Base-by-base conservation (phyloP, 2,113 vertebrate species). In the Gallinago paraguaiae region DNA sequence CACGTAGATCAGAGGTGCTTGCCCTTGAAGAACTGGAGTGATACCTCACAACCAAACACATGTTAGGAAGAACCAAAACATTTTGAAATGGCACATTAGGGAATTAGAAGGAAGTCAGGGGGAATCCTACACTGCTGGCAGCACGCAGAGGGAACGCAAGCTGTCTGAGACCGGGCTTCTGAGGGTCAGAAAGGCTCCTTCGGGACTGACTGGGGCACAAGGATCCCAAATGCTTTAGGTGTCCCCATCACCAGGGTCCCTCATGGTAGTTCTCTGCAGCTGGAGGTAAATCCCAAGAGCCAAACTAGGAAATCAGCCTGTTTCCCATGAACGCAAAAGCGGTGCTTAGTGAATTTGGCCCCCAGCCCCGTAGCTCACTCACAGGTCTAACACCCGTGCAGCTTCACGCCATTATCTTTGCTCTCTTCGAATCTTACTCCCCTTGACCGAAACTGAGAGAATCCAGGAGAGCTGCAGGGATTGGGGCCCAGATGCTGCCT, bases 121-220 rank as follows among this genome's bases (percentile, higher is more conserved):
- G 27, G 31, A 76, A 82, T 79, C 51, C 35, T 61, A 51, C 8
- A 31, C 28, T 2, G 0, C 61, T 43, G 69, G 30, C 53, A 60
- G n/a, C 69, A 65, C 39, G 16, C 3, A 37, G 41, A 78, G 37
- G 35, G 24, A 78, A 74, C 71, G 65, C 7, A 86, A 24, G 24
- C 25, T 64, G 35, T 4, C 72, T 76, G 28, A 82, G 64, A 68
- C 10, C 9, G 18, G 11, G 15, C 20, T 71, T 76, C 41, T 57
- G 22, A 28, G 30, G 11, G 31, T 56, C 37, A 37, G 10, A 72
- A 78, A 14, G 13, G 9, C 77, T 93, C 53, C 33, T 82, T 46
- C 28, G 39, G 48, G 33, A 68, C 27, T 56, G 33, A 54, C 0
- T 0, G 20, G 67, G 30, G 20, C 56, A 79, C 27, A 48, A 39